phyloP scores from a whole-genome alignment of 1,140 invertebrate genomes.

The Onthophagus taurus region DNA sequence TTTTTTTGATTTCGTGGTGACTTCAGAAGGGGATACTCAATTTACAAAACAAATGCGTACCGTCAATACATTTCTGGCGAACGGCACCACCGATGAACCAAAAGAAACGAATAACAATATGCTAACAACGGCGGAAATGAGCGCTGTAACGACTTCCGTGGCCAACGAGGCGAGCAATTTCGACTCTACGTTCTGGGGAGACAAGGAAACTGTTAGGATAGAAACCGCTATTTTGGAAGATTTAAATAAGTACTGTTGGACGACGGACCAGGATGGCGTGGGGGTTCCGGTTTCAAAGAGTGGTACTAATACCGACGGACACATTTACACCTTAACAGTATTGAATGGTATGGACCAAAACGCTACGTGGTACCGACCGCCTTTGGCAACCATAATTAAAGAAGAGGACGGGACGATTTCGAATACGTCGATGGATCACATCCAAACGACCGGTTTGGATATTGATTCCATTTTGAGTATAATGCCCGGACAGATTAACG shows the following conservation, averaged over 20 bases:
- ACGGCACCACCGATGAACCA: conserved; percentile 39
- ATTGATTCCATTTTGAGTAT: conserved; percentile 57
- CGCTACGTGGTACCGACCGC: conserved; percentile 43
- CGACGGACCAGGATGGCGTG: conserved; percentile 45
- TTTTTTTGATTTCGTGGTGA: conserved; percentile 80
- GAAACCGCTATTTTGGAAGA: conserved; percentile 67
- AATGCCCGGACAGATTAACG: conserved; percentile 41
- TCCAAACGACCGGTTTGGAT: conserved; percentile 48
- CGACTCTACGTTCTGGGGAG: conserved; percentile 61
- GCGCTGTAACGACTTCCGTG: conserved; percentile 37
- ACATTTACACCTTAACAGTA: conserved; percentile 57
- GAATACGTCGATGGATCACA: conserved; percentile 45
- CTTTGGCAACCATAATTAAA: conserved; percentile 38
- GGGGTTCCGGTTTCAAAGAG: conserved; percentile 40
- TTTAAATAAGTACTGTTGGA: conserved; percentile 73
- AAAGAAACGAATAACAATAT: conserved; percentile 62
- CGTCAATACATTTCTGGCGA: conserved; percentile 49
- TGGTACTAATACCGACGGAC: conserved; percentile 43
- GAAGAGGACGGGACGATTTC: conserved; percentile 48
- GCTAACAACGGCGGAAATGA: conserved; percentile 32
- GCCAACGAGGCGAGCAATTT: conserved; percentile 39
- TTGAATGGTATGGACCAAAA: conserved; percentile 47
- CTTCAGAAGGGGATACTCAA: conserved; percentile 49
- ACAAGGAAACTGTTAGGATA: conserved; percentile 56
- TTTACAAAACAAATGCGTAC: conserved; percentile 53